Evolutionary conservation across 2,888 invertebrate species (phyloP).

Genomic region (Campoplex capitator): DNA sequence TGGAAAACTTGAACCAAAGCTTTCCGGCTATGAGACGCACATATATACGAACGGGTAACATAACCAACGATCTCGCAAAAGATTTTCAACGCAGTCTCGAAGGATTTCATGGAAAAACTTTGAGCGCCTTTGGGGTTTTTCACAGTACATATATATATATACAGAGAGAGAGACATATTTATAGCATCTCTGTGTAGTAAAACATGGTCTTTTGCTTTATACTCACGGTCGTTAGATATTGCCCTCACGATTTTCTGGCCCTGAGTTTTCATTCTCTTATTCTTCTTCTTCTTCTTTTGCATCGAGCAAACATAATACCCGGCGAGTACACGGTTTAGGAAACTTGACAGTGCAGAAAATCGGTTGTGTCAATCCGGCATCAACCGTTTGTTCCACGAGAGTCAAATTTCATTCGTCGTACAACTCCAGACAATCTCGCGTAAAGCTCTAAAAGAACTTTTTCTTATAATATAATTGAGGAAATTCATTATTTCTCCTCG

Average conservation of each 20-base stretch:
- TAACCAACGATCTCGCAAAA: constrained; percentile 39
- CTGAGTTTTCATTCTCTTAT: constrained; percentile 13
- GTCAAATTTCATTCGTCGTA: constrained; percentile 7
- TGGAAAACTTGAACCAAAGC: constrained; percentile 56
- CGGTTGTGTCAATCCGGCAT: constrained; percentile 26
- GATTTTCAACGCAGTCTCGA: constrained; percentile 50
- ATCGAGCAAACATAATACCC: constrained; percentile 27
- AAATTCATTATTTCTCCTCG: background rate
- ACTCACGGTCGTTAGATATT: constrained; percentile 57
- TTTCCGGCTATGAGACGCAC: background rate
- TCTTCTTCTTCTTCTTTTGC: constrained; percentile 24
- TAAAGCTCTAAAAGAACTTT: background rate
- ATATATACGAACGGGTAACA: background rate
- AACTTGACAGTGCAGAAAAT: constrained; percentile 46
- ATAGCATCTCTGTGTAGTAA: constrained; percentile 25
- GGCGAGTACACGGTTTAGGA: constrained; percentile 1
- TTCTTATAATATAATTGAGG: background rate
- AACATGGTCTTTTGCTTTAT: background rate
- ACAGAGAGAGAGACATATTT: background rate
- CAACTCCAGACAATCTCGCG: background rate
- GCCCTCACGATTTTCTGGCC: constrained; percentile 60
- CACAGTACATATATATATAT: background rate
- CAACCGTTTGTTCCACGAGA: background rate
- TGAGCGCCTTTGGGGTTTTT: constrained; percentile 49
- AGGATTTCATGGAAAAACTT: constrained; percentile 50